phyloP scores from a whole-genome alignment of 2,888 invertebrate species.

The Pristionchus mayeri region DNA sequence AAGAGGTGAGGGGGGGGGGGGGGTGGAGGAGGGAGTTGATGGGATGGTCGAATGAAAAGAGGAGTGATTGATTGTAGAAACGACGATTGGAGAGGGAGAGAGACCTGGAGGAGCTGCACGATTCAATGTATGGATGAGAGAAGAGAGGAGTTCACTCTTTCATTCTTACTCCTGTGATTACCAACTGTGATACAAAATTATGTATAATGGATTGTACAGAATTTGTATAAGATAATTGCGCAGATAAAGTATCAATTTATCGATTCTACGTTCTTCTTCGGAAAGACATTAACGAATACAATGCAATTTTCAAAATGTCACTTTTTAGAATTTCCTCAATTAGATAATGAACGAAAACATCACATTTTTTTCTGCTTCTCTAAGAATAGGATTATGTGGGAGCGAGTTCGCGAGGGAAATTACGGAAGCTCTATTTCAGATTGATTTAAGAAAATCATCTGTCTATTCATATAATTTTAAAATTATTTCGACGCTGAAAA shows the following conservation, averaged over 20 bases:
- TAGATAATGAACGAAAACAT: too few species aligned
- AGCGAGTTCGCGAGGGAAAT: too few species aligned
- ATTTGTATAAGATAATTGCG: not conserved
- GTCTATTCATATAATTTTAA: too few species aligned
- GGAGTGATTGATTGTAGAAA: constrained; percentile 16
- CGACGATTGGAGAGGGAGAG: not conserved
- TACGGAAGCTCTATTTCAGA: too few species aligned
- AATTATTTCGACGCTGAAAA: too few species aligned
- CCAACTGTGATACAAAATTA: constrained; percentile 16
- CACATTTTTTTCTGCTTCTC: too few species aligned
- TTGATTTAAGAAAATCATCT: too few species aligned
- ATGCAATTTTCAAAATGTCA: too few species aligned
- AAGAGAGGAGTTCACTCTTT: not conserved
- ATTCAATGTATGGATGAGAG: constrained; percentile 41
- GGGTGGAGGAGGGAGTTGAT: not conserved
- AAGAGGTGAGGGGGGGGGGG: constrained; percentile 50
- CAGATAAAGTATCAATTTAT: not conserved
- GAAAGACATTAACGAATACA: too few species aligned
- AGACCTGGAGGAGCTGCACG: constrained; percentile 34
- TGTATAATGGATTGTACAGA: not conserved
- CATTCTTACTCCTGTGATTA: not conserved
- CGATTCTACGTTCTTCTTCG: too few species aligned
- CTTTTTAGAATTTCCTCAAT: too few species aligned
- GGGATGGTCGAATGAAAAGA: not conserved
- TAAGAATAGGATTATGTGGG: too few species aligned